Evolutionary conservation across 1,140 invertebrate genomes (phyloP).

Genomic region (Drosophila hydei): DNA sequence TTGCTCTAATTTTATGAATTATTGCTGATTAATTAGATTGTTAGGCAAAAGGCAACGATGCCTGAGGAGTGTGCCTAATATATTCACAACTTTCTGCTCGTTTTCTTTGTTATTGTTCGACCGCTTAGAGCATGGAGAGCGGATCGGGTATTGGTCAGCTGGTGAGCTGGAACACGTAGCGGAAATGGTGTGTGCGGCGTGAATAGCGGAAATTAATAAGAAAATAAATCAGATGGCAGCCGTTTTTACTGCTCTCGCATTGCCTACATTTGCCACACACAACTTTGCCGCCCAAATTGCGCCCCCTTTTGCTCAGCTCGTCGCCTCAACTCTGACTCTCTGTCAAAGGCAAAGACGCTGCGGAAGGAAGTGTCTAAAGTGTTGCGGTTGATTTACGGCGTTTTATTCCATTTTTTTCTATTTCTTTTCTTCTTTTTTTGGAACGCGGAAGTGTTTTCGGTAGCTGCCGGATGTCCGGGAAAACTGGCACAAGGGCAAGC

Average conservation of each 20-base stretch:
- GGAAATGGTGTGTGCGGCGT: conserved; percentile 60
- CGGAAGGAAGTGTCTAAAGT: conserved; percentile 57
- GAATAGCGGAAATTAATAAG: conserved; percentile 71
- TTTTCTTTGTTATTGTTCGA: conserved; percentile 19
- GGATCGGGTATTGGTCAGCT: conserved; percentile 31
- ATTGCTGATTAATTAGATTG: conserved; percentile 68
- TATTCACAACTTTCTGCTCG: conserved; percentile 30
- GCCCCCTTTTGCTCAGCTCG: conserved; percentile 8
- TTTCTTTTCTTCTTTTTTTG: conserved; percentile 10
- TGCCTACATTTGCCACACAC: conserved; percentile 5
- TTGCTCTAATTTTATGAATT: conserved; percentile 66
- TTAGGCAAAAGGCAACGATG: conserved; percentile 37
- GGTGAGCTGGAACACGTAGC: conserved; percentile 36
- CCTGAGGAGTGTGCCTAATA: conserved; percentile 32
- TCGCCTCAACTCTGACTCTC: conserved; percentile 30
- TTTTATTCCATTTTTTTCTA: conserved; percentile 20
- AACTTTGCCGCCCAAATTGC: no score
- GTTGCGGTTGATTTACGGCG: conserved; percentile 59
- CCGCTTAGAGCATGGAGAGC: neutral
- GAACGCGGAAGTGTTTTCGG: conserved; percentile 47
- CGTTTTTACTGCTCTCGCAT: conserved; percentile 29
- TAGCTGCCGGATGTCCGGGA: conserved; percentile 44
- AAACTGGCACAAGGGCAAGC: conserved; percentile 20
- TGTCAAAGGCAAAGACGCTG: conserved; percentile 49
- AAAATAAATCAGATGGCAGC: conserved; percentile 65